phyloP scores from a whole-genome alignment of 2,888 invertebrate species.

The Melinaea menophilus region DNA sequence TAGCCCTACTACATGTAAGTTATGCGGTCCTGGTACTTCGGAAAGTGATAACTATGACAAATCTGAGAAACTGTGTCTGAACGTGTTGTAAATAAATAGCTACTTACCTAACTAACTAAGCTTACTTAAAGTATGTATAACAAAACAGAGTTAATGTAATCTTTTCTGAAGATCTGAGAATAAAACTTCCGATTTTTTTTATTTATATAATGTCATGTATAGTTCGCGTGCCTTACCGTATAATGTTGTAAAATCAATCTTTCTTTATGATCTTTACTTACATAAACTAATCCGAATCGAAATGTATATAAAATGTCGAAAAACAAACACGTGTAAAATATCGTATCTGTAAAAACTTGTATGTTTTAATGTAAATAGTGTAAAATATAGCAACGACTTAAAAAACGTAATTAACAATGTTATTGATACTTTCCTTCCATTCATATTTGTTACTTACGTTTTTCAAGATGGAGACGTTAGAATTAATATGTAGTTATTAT shows the following conservation, averaged over 20 bases:
- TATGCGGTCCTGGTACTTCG: background rate
- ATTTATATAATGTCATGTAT: conserved; percentile 1
- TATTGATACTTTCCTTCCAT: background rate
- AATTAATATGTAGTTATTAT: too few relatives aligned
- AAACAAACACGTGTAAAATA: conserved; percentile 1
- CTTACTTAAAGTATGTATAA: too few relatives aligned
- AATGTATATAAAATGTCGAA: conserved; percentile 7
- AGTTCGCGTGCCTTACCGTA: conserved; percentile 24
- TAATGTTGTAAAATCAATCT: background rate
- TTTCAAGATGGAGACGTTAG: too few relatives aligned
- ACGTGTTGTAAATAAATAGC: background rate
- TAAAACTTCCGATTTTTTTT: background rate
- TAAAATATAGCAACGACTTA: conserved; percentile 14
- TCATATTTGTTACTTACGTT: too few relatives aligned
- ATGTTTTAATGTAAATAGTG: conserved; percentile 35
- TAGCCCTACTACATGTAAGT: conserved; percentile 37
- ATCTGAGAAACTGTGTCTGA: background rate
- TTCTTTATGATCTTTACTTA: background rate
- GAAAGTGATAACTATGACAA: background rate
- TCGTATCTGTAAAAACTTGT: conserved; percentile 8
- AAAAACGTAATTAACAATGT: background rate
- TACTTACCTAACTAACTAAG: background rate
- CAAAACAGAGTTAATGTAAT: background rate
- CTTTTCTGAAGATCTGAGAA: background rate
- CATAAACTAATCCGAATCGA: background rate